Conservation (phyloP, 2,888 invertebrate genomes). For the Prosapia bicincta region DNA sequence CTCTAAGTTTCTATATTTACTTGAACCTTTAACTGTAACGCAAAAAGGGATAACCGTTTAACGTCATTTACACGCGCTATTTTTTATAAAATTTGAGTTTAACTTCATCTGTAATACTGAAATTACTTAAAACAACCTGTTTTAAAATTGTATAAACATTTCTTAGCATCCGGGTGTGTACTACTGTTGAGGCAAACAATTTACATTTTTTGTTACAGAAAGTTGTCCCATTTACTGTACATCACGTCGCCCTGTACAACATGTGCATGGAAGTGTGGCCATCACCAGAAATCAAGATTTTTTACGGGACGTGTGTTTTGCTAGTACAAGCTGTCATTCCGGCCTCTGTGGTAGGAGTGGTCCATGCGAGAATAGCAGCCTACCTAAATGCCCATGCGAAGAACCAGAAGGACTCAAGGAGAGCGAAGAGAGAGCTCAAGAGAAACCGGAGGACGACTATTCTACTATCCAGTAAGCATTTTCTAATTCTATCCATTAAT, state of each 20-base stretch:
- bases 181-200: no score
- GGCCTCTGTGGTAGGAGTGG: conserved; percentile 38
- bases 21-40: no score
- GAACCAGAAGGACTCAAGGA: conserved; percentile 38
- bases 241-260: conserved; percentile 44
- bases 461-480: conserved; percentile 46
- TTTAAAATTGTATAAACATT: no score
- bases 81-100: no score
- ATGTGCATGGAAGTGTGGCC: conserved; percentile 47
- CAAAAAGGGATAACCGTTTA: no score
- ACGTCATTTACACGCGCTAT: no score
- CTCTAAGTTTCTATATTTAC: no score
- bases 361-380: conserved; percentile 41
- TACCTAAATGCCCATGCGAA: conserved; percentile 40
- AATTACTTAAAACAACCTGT: no score
- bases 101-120: no score
- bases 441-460: conserved; percentile 43
- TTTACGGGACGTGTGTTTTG: conserved; percentile 84
- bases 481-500: no score
- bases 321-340: conserved; percentile 64
- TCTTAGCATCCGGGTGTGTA: no score
- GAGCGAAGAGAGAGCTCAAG: conserved; percentile 41
- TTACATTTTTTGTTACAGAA: no score
- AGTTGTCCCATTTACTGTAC: conserved; percentile 40
- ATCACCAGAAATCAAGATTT: conserved; percentile 56